Conservation (phyloP, 2,888 invertebrate species). For the Drosophila differens region DNA sequence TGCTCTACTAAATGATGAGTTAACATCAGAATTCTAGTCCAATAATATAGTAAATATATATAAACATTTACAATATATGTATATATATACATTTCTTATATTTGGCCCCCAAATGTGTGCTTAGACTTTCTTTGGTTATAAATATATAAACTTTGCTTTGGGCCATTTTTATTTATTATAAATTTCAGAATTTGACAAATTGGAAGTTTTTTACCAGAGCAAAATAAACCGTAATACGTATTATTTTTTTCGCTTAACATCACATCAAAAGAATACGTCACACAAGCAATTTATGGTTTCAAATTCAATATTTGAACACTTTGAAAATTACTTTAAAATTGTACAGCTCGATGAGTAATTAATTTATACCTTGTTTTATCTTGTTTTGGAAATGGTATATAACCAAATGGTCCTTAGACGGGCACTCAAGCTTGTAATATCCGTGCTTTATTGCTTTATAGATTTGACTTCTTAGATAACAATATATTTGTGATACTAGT, state of each 20-base stretch:
- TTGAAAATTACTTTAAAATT: neutral
- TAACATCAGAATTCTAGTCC: neutral
- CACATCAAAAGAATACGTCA: neutral
- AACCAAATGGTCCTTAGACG: neutral
- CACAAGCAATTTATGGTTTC: neutral
- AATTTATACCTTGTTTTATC: neutral
- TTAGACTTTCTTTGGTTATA: neutral
- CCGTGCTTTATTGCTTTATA: neutral
- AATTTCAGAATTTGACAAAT: neutral
- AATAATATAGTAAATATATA: neutral
- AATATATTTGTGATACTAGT: neutral
- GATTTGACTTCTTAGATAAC: neutral
- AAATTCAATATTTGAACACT: neutral
- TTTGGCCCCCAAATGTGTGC: neutral
- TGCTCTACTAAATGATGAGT: neutral
- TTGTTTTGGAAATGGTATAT: neutral
- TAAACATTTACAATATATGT: no score
- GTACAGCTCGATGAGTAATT: neutral
- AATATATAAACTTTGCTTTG: neutral
- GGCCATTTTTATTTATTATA: neutral
- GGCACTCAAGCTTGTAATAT: neutral
- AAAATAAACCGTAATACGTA: neutral
- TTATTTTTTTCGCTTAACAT: neutral
- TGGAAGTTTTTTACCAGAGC: neutral
- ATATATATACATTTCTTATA: neutral